Evolutionary conservation across 2,113 vertebrate species (phyloP), one percentile per base, ranked within the genome.

Genomic region (Panthera uncia): DNA sequence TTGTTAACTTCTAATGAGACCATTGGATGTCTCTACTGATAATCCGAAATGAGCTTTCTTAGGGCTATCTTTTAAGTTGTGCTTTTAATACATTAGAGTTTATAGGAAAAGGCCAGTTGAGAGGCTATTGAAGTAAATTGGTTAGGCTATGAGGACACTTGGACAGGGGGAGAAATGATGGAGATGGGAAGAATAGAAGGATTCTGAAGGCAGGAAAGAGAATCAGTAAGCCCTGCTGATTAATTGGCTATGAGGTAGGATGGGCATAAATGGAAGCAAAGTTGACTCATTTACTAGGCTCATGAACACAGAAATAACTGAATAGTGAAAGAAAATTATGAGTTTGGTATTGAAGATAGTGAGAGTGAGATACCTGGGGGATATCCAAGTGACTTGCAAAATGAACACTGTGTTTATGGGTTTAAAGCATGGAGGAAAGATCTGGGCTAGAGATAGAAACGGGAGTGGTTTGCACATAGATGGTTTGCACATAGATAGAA

Each of bases 21-120:
- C 29, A 38, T n/a, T 63, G 33, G 29, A 86, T 90, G 13, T 89
- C 16, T 89, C 83, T 36, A 61, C 16, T 5, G 33, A 71, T 94
- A 89, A 41, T 94, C 50, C 80, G 61, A 96, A 94, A 89, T 90
- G 74, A 82, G 48, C 5, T 96, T 82, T 94, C 66, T 45, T 55
- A 66, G 4, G 27, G 9, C 68, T 95, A 38, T 97, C 10, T 84
- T 97, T 82, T 57, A 91, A 91, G 41, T 88, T 38, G 50, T n/a
- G 19, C 21, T 94, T 90, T 95, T 81, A 16, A 68, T 65, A 73
- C 29, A 73, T 81, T 93, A 92, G 16, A 45, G 8, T 23, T 92
- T 18, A 63, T 48, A 9, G 16, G 38, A 23, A 93, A 89, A 89
- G 52, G 83, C 2, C 65, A 68, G 29, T 16, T 79, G 50, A 81